Evolutionary conservation across 2,113 vertebrate genomes (phyloP).

Genomic region (Poicephalus meyeri): DNA sequence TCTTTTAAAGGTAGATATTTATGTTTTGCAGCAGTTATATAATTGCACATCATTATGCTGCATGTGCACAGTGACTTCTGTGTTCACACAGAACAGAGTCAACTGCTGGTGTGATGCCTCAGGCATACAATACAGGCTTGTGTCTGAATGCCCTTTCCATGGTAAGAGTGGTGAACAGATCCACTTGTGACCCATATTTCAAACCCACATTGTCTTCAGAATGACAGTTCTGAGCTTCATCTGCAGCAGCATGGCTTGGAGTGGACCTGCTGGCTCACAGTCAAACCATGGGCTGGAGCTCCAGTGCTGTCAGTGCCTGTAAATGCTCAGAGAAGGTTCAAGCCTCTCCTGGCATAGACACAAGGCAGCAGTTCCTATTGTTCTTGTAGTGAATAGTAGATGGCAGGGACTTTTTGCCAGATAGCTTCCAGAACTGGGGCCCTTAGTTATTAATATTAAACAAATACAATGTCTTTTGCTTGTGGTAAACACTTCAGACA

Average conservation of each 20-base stretch:
- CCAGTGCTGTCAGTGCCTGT: not conserved
- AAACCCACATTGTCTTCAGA: not conserved
- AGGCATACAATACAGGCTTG: not conserved
- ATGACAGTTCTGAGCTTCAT: not conserved
- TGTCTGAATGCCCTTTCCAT: not conserved
- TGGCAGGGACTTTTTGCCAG: not conserved
- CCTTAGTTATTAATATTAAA: not conserved
- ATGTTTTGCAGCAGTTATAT: not conserved
- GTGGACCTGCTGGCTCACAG: not conserved
- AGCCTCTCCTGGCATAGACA: not conserved
- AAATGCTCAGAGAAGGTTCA: not conserved
- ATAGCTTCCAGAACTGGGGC: not conserved
- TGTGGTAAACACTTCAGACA: not conserved
- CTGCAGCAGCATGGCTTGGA: not conserved
- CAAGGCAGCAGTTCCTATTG: not conserved
- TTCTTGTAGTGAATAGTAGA: not conserved
- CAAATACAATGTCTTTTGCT: not conserved
- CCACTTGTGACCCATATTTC: constrained; percentile 62
- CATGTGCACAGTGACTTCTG: not conserved
- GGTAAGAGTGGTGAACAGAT: not conserved
- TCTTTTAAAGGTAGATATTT: not conserved
- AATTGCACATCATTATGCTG: not conserved
- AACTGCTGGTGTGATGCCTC: not conserved
- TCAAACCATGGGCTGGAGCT: not conserved
- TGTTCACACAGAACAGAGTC: not conserved